Base-by-base conservation (phyloP, 1,140 invertebrate genomes). In the Helicorthomorpha holstii region DNA sequence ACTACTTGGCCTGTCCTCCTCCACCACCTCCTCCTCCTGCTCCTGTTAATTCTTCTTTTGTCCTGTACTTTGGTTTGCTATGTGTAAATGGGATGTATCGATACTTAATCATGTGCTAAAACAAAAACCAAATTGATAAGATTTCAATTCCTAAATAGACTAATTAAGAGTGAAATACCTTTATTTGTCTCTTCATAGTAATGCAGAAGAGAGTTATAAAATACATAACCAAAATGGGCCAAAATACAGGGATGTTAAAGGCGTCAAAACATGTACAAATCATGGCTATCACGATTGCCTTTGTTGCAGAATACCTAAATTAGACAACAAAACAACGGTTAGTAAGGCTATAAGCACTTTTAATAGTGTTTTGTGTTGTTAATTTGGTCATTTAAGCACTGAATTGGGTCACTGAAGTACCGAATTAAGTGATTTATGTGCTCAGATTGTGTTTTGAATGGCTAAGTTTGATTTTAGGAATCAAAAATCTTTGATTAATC, bases 121-220 rank as follows among this genome's bases (percentile, higher is more conserved):
- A 83, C 54, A 27, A 59, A 55, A 34, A 34, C 16, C 16, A 7
- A 7, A 34, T 7, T 7, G 60, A 55, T 59, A 53, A 56, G 47
- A 50, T 50, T 12, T 19, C 4, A 19, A 19, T 45, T 21, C 4
- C 21, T 19, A 45, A 52, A 48, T 29, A 19, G 26, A n/a, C 41
- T 43, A 27, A 43, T 54, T 43, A 2, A 23, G 42, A 23, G 29
- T 60, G 55, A 54, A 54, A 14, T 75, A 95, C 91, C 81, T 86
- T 95, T 61, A 99, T 98, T 78, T 99, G 96, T 64, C 92, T 80
- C 70, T 97, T 98, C 95, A 99, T 98, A 47, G 95, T 99, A 60
- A 99, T 87, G 69, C 88, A 89, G 67, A 98, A 92, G 55, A 99
- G 71, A 38, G 94, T 93, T 63, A 98, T 87, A 71, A 99, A 98